Conservation (phyloP, 2,797 vertebrate genomes). For the Neoniphon sammara region DNA sequence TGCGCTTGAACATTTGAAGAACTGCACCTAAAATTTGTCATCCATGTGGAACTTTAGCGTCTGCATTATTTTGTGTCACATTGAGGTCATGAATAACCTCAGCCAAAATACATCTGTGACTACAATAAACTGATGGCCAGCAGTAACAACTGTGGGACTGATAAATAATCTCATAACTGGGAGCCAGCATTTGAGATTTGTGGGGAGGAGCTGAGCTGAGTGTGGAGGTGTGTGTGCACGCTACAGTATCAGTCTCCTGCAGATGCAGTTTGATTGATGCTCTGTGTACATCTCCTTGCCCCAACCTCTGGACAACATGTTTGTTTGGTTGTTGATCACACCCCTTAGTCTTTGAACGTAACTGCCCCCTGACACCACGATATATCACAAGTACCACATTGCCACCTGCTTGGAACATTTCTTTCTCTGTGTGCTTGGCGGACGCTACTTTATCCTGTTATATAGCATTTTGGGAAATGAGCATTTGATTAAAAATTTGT, state of each 20-base stretch:
- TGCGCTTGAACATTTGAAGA: too few relatives aligned
- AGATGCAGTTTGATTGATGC: slow-evolving; percentile 81
- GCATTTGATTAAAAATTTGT: not conserved
- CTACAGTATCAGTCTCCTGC: slow-evolving; percentile 70
- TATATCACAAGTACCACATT: slow-evolving; percentile 73
- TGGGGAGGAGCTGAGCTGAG: slow-evolving; percentile 36
- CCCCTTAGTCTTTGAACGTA: slow-evolving; percentile 73
- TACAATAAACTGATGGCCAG: not conserved
- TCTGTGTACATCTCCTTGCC: slow-evolving; percentile 70
- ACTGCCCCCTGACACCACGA: slow-evolving; percentile 76
- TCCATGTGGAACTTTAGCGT: not conserved
- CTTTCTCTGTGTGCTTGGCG: slow-evolving; percentile 37
- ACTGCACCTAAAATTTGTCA: too few relatives aligned
- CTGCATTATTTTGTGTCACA: not conserved
- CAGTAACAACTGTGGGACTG: slow-evolving; percentile 5
- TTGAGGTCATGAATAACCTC: not conserved
- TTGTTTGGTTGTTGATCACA: slow-evolving; percentile 82
- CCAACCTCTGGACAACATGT: slow-evolving; percentile 72
- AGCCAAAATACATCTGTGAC: too few relatives aligned
- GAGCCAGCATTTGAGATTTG: slow-evolving; percentile 30
- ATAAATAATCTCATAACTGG: slow-evolving; percentile 31
- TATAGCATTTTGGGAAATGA: slow-evolving; percentile 28
- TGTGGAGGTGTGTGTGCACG: slow-evolving; percentile 34
- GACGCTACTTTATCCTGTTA: slow-evolving; percentile 45
- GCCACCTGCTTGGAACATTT: slow-evolving; percentile 54